A percentile compares a stretch with the other conserved stretches of the same genome.
Evolutionary conservation across 1,140 invertebrate genomes (phyloP).

Genomic region (Epicauta chinensis): DNA sequence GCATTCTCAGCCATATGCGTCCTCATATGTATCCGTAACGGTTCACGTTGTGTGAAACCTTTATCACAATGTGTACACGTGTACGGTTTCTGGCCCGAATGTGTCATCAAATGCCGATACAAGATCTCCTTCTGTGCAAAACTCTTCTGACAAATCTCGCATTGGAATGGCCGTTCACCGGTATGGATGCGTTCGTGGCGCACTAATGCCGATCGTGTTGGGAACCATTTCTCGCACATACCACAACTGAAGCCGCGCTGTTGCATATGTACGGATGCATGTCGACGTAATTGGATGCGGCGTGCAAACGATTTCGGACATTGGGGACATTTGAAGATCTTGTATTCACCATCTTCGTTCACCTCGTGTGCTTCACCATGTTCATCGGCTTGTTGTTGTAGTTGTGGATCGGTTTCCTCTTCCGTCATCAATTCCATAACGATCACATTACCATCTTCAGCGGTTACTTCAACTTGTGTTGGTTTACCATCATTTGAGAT

Average conservation of each 20-base stretch:
- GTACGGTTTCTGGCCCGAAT: slow-evolving; percentile 77
- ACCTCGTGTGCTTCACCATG: neutral
- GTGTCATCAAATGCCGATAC: slow-evolving; percentile 75
- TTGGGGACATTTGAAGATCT: slow-evolving; percentile 52
- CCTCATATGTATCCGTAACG: slow-evolving; percentile 56
- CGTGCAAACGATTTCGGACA: slow-evolving; percentile 54
- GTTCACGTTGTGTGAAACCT: slow-evolving; percentile 64
- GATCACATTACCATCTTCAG: slow-evolving; percentile 42
- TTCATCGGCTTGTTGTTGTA: neutral
- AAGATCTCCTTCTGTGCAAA: slow-evolving; percentile 78
- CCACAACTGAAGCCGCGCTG: slow-evolving; percentile 55
- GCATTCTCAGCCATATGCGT: slow-evolving; percentile 53
- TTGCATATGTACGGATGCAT: slow-evolving; percentile 55
- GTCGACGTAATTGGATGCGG: slow-evolving; percentile 53
- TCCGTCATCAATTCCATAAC: slow-evolving; percentile 44
- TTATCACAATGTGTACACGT: slow-evolving; percentile 69
- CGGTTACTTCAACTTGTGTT: slow-evolving; percentile 44
- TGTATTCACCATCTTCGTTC: slow-evolving; percentile 45
- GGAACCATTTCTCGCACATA: slow-evolving; percentile 74
- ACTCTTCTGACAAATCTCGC: slow-evolving; percentile 61
- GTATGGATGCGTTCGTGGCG: slow-evolving; percentile 73
- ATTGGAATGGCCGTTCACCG: slow-evolving; percentile 70
- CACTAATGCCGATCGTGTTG: slow-evolving; percentile 68
- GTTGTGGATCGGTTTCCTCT: slow-evolving; percentile 28
- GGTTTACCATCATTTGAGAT: slow-evolving; percentile 37